A percentile compares a stretch with the other conserved stretches of the same genome.
Conservation (phyloP, 2,113 vertebrate species). For the Alethe castanea region DNA sequence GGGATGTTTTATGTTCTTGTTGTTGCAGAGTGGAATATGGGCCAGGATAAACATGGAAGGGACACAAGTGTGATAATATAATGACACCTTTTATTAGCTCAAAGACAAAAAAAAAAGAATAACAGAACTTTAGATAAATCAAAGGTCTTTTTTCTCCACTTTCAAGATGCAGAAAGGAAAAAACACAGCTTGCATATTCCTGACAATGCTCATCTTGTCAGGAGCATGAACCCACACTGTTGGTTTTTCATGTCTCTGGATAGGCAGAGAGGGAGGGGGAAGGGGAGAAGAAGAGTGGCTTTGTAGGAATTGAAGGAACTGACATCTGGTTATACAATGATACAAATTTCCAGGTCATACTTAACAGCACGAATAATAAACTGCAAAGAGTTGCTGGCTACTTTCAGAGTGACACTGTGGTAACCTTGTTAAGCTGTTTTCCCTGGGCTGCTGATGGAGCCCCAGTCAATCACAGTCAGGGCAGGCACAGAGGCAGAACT, state of each 20-base stretch:
- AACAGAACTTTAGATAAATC: slow-evolving; percentile 25
- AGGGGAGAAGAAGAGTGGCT: not conserved
- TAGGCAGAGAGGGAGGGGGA: not conserved
- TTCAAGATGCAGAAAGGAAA: slow-evolving; percentile 46
- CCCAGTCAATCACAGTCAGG: not conserved
- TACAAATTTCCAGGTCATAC: slow-evolving; percentile 41
- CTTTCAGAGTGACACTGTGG: not conserved
- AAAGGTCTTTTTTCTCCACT: slow-evolving; percentile 31
- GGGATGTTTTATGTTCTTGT: slow-evolving; percentile 64
- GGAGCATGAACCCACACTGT: not conserved
- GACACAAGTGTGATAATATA: slow-evolving; percentile 64
- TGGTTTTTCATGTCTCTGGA: not conserved
- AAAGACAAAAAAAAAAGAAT: not conserved
- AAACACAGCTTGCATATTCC: slow-evolving; percentile 33
- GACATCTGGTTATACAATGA: slow-evolving; percentile 25
- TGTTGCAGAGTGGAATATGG: slow-evolving; percentile 49
- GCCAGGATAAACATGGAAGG: slow-evolving; percentile 62
- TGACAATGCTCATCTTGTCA: slow-evolving; percentile 52
- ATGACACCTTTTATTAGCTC: slow-evolving; percentile 60
- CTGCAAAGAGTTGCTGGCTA: slow-evolving; percentile 6
- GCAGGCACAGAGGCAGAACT: not conserved
- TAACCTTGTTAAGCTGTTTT: not conserved
- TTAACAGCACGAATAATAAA: slow-evolving; percentile 37
- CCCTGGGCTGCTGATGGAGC: not conserved
- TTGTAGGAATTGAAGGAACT: not conserved